Evolutionary conservation across 2,113 vertebrate species (phyloP).

Genomic region (Melanerpes aurifrons): DNA sequence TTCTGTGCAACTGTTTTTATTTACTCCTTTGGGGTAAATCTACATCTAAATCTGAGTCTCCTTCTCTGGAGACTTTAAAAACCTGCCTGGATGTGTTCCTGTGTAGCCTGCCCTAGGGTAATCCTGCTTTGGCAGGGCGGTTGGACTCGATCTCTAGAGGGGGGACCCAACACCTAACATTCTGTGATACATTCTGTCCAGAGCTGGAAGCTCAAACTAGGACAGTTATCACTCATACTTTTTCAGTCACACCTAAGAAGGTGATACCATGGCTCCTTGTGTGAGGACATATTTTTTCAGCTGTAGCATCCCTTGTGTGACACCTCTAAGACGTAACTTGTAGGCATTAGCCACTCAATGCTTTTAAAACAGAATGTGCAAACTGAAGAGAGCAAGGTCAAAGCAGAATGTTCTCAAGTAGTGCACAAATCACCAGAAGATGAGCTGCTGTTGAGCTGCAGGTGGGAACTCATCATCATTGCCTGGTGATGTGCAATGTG

Average conservation of each 20-base stretch:
- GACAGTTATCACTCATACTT: not conserved
- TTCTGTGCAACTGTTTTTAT: too few relatives aligned
- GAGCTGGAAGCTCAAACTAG: too few relatives aligned
- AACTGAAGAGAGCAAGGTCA: not conserved
- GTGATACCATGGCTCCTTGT: not conserved
- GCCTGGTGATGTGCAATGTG: accelerated
- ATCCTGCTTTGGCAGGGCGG: too few relatives aligned
- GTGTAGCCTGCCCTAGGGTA: too few relatives aligned
- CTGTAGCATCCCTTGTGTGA: not conserved
- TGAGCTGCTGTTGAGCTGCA: not conserved
- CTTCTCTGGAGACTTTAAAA: too few relatives aligned
- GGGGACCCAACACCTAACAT: too few relatives aligned
- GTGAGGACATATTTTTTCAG: not conserved
- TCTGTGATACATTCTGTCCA: too few relatives aligned
- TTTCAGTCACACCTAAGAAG: not conserved
- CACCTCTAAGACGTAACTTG: not conserved
- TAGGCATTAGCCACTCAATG: not conserved
- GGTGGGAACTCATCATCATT: not conserved
- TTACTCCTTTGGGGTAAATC: too few relatives aligned
- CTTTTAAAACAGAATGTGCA: not conserved
- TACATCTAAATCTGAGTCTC: too few relatives aligned
- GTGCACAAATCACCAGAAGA: not conserved
- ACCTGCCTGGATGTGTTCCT: too few relatives aligned
- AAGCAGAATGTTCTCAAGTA: not conserved
- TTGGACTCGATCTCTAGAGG: too few relatives aligned